These are phyloP conservation scores for Metridium senile DNA, from an alignment of 92 coral and sea anemone genomes.

Conservation along the genomic window DNA sequence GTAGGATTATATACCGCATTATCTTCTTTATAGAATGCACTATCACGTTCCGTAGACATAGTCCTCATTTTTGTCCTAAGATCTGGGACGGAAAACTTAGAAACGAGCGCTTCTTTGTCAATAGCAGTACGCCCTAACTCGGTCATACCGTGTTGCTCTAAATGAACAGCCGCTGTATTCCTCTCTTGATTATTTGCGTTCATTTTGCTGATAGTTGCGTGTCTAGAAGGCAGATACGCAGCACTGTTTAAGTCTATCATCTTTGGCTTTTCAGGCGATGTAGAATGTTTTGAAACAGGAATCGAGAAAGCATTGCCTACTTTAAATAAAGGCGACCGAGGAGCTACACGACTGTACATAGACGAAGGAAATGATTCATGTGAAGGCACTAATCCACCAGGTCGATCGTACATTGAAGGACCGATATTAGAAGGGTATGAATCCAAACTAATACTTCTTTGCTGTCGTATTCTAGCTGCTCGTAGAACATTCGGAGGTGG, in stretches of 20 bases:
- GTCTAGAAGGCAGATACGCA: constrained; percentile 27
- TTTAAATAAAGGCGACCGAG: neutral
- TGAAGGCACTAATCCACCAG: neutral
- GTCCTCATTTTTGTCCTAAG: constrained; percentile 24
- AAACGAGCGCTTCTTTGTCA: neutral
- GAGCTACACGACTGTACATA: neutral
- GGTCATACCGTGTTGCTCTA: neutral
- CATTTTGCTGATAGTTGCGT: neutral
- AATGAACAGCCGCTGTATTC: neutral
- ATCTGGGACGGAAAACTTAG: neutral
- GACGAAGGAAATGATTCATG: constrained; percentile 14
- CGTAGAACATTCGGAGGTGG: constrained; percentile 33
- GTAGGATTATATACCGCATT: neutral
- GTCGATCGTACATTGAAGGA: neutral
- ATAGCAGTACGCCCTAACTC: neutral
- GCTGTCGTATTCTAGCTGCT: constrained; percentile 32
- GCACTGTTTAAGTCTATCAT: constrained; percentile 45
- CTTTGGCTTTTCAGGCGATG: constrained; percentile 4
- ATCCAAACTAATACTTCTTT: constrained; percentile 81
- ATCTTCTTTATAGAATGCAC: neutral
- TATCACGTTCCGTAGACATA: constrained; percentile 16
- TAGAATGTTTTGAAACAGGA: neutral
- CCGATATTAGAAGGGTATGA: constrained; percentile 40
- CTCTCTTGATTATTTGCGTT: constrained; percentile 3
- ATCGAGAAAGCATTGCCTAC: neutral